Evolutionary conservation across 2,797 vertebrate genomes (phyloP).

Genomic region (Gila robusta): DNA sequence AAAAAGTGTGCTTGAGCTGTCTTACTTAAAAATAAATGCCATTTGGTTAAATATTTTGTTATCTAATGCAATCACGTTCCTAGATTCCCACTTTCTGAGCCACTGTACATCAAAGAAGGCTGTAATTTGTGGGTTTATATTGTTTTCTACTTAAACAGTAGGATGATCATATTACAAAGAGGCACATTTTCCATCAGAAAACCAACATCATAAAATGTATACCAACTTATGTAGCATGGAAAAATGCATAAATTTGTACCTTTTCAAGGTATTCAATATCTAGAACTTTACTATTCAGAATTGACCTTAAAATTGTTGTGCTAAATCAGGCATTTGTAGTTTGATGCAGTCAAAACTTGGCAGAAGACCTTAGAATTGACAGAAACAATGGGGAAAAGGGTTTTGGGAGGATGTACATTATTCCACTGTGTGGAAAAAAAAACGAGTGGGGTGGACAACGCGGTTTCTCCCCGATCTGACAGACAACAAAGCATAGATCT

Average conservation of each 20-base stretch:
- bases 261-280: not conserved
- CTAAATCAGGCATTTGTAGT: not conserved
- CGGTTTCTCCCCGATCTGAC: conserved; percentile 66
- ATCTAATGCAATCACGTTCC: not conserved
- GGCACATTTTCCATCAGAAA: not conserved
- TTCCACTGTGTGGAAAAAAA: conserved; percentile 67
- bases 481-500: conserved; percentile 71
- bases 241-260: not conserved
- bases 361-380: conserved; percentile 30
- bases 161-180: not conserved
- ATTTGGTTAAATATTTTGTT: too few species aligned
- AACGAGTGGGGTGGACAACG: conserved; percentile 68
- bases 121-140: not conserved
- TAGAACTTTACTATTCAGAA: not conserved
- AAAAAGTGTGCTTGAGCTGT: too few species aligned
- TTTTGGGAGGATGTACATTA: conserved; percentile 65
- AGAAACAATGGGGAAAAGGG: conserved; percentile 26
- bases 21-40: too few species aligned
- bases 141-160: too few species aligned
- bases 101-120: not conserved
- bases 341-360: not conserved
- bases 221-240: not conserved
- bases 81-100: not conserved
- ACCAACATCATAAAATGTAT: conserved; percentile 2
- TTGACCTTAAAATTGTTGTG: not conserved